These are phyloP conservation scores for Alectoris magna DNA, from an alignment of 2,797 vertebrate genomes.

Conservation along the genomic window DNA sequence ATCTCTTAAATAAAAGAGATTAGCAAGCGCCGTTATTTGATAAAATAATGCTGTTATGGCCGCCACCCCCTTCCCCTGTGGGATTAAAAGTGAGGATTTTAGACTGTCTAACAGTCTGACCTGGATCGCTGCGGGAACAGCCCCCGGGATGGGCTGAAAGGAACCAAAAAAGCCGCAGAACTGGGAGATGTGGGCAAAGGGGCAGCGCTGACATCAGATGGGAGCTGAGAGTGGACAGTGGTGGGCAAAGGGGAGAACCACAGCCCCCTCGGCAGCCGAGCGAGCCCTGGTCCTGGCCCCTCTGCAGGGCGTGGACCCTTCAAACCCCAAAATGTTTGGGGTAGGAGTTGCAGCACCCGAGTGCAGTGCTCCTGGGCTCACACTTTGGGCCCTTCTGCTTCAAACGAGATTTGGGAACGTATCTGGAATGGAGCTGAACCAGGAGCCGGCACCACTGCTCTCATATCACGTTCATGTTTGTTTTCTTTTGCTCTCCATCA, in stretches of 20 bases:
- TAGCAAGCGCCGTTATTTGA: not conserved
- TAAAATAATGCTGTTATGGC: not conserved
- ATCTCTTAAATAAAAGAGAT: not conserved
- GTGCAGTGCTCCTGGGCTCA: not conserved
- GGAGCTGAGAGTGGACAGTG: not conserved
- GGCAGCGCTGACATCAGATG: not conserved
- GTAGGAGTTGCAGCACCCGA: not conserved
- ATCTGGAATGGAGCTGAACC: not conserved
- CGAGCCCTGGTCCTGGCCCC: not conserved
- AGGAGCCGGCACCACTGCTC: not conserved
- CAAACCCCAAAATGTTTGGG: not conserved
- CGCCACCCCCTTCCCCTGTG: not conserved
- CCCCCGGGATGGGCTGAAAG: not conserved
- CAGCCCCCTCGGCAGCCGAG: not conserved
- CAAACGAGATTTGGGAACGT: not conserved
- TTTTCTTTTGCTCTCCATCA: conserved; percentile 12
- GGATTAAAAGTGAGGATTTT: not conserved
- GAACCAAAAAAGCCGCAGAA: not conserved
- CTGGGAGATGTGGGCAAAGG: not conserved
- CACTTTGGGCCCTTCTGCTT: not conserved
- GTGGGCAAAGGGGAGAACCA: not conserved
- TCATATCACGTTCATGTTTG: not conserved
- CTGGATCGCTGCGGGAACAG: not conserved
- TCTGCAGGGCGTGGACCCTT: not conserved
- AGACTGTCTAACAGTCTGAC: not conserved